A percentile compares a stretch with the other conserved stretches of the same genome.
Conservation (phyloP, 2,113 vertebrate genomes). For the Pluvialis apricaria region DNA sequence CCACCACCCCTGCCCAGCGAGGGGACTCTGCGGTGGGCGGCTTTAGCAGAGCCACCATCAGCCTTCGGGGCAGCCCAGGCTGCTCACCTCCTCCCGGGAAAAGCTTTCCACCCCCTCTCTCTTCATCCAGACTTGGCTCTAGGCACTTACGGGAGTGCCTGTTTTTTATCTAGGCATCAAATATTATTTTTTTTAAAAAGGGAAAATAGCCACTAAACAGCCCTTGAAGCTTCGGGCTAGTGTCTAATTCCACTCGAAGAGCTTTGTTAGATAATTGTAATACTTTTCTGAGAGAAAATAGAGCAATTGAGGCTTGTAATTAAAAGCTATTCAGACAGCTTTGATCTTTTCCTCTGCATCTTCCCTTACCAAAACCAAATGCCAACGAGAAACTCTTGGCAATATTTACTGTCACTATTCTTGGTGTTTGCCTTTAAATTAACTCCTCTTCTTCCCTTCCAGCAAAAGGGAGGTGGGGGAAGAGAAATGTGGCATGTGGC, state of each 20-base stretch:
- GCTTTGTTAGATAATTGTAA: slow-evolving; percentile 34
- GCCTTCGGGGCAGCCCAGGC: neutral
- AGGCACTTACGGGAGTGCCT: neutral
- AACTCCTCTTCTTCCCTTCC: neutral
- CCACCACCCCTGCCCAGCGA: neutral
- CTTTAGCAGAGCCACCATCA: neutral
- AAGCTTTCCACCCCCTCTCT: neutral
- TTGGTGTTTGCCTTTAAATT: neutral
- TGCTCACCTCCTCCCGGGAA: neutral
- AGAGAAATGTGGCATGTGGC: neutral
- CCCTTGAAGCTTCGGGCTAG: neutral
- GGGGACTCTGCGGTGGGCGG: accelerated
- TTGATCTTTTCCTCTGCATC: slow-evolving; percentile 34
- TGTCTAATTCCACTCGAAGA: neutral
- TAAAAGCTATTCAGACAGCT: slow-evolving; percentile 49
- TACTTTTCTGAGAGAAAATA: slow-evolving; percentile 35
- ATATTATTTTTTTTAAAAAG: neutral
- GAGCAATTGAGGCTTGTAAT: slow-evolving; percentile 33
- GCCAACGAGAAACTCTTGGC: neutral
- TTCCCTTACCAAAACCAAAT: neutral
- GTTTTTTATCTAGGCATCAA: neutral
- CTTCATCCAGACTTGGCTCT: neutral
- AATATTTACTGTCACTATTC: neutral
- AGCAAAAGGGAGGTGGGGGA: neutral
- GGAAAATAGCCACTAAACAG: slow-evolving; percentile 18